Conservation (phyloP, 2,113 vertebrate genomes). For the Archocentrus centrarchus region DNA sequence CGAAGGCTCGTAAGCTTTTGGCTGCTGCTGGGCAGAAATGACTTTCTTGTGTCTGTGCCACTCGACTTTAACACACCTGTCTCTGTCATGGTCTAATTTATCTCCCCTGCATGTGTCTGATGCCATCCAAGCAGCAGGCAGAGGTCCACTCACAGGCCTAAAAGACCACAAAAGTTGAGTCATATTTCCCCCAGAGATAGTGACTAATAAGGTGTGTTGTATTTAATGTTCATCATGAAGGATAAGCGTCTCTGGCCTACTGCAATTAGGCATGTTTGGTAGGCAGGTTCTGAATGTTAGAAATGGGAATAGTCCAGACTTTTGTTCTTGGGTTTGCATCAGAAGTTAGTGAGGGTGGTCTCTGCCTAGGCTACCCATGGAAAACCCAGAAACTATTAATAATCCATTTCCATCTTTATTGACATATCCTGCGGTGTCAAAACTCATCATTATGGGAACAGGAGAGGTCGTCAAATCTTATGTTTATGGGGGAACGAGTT, state of each 20-base stretch:
- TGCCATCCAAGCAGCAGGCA: slow-evolving; percentile 20
- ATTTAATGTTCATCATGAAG: slow-evolving; percentile 43
- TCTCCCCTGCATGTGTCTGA: slow-evolving; percentile 42
- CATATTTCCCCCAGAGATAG: not conserved
- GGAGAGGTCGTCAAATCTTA: no score
- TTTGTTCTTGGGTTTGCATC: no score
- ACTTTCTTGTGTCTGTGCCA: slow-evolving; percentile 66
- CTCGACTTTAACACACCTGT: slow-evolving; percentile 61
- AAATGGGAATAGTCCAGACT: not conserved
- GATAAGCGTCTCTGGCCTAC: not conserved
- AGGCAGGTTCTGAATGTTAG: not conserved
- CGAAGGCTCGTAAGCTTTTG: slow-evolving; percentile 60
- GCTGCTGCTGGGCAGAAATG: slow-evolving; percentile 61
- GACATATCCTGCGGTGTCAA: no score
- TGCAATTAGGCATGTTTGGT: not conserved
- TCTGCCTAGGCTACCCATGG: no score
- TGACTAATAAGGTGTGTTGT: slow-evolving; percentile 22
- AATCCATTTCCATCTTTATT: no score
- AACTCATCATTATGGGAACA: no score
- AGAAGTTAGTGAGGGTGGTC: no score
- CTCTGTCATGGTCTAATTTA: slow-evolving; percentile 47
- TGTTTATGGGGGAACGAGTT: no score
- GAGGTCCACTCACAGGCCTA: slow-evolving; percentile 8
- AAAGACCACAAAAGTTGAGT: not conserved
- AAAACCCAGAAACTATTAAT: no score